Evolutionary conservation across 2,797 vertebrate species (phyloP), one percentile per base, ranked within the genome.

Genomic region (Cheirogaleus major): DNA sequence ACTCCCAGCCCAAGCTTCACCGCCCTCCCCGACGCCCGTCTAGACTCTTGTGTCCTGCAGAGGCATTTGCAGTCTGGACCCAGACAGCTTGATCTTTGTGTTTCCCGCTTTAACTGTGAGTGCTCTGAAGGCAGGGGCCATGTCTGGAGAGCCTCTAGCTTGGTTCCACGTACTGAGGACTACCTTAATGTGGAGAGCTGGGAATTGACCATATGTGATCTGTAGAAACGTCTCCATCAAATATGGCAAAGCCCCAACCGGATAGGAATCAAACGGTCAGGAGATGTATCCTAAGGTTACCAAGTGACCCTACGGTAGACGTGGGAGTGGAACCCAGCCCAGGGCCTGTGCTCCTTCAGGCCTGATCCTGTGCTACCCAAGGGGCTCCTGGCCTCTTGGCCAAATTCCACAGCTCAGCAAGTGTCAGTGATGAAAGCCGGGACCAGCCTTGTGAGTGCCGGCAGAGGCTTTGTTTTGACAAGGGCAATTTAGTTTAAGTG

Each of bases 381-480:
- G 20, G 45, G 41, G 55, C 27, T 70, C 23, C 35, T 83, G 86
- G 52, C 76, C 69, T 87, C n/a, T 80, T 69, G 67, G 79, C 70
- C 52, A 48, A n/a, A 65, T 84, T n/a, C 84, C 79, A 35, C 38
- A 30, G 52, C 43, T 92, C 70, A 67, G 70, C 59, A 48, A 78
- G 61, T 75, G 78, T 89, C 50, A 22, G 67, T 83, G 95, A 97
- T 69, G 72, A 81, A 84, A 85, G 14, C 93, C 1, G 4, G 85
- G 76, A 32, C 57, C 50, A 6, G 70, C 43, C 90, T 91, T 27
- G 35, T 7, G 69, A 88, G 78, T 59, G 63, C 91, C 11, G n/a
- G 81, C 35, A 67, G 85, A 32, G 25, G 41, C 5, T 88, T 81
- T 93, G 83, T 95, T 96, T 94, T 82, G 95, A 95, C 95, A 95